These are phyloP conservation scores for Bettongia penicillata DNA, from an alignment of 2,113 vertebrate species.

Conservation along the genomic window DNA sequence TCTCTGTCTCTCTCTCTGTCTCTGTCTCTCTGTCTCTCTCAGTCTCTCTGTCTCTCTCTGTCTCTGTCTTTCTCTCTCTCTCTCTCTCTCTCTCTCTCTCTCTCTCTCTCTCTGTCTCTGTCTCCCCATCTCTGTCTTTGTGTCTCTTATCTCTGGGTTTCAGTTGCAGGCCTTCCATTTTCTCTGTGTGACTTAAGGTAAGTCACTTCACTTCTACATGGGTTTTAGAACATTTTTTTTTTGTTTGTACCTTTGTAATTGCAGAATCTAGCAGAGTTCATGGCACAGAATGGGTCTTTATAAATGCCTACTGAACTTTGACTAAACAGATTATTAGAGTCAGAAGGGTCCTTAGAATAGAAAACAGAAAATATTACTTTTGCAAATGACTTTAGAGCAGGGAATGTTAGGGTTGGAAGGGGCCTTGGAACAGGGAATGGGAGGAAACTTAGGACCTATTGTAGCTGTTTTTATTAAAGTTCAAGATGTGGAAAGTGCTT, in stretches of 20 bases:
- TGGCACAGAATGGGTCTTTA: neutral
- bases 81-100: too few relatives aligned
- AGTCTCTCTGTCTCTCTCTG: too few relatives aligned
- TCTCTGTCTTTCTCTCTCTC: too few relatives aligned
- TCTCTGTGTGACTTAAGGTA: neutral
- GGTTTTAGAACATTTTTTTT: neutral
- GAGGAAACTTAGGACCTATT: neutral
- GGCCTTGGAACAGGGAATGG: too few relatives aligned
- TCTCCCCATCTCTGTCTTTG: too few relatives aligned
- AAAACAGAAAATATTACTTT: neutral
- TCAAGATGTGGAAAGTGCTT: neutral
- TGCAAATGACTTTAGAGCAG: too few relatives aligned
- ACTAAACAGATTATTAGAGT: neutral
- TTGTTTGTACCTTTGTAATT: neutral
- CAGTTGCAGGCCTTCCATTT: neutral
- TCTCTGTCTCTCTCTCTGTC: accelerated
- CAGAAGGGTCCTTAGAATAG: neutral
- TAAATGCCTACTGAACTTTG: neutral
- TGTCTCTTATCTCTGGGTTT: neutral
- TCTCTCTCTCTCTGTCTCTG: too few relatives aligned
- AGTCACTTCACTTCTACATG: neutral
- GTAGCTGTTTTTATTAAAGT: neutral
- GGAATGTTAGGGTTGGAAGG: too few relatives aligned
- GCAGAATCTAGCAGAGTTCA: neutral
- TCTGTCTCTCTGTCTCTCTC: too few relatives aligned